Percentiles rank a stretch among this genome's conserved stretches.
phyloP scores from a whole-genome alignment of 2,113 vertebrate species.

The Orcinus orca region DNA sequence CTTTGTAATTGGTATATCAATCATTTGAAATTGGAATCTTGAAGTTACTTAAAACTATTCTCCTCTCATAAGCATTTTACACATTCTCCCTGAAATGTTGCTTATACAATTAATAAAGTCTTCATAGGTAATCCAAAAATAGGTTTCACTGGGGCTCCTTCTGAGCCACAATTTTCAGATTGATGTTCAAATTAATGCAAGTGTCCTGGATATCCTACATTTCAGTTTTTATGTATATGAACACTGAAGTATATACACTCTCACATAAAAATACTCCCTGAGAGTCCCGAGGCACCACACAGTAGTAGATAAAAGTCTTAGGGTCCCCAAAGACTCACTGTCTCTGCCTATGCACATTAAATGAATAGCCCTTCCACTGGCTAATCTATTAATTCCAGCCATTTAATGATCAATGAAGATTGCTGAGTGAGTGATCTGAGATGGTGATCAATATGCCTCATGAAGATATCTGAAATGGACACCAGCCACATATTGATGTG shows the following conservation, averaged over 20 bases:
- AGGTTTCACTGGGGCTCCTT: neutral
- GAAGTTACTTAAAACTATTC: neutral
- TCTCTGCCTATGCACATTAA: neutral
- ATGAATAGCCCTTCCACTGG: neutral
- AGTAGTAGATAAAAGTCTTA: neutral
- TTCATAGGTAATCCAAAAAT: neutral
- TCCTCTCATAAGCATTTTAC: neutral
- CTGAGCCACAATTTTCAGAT: neutral
- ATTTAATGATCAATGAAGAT: constrained; percentile 20
- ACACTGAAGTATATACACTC: neutral
- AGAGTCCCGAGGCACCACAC: neutral
- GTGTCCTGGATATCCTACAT: neutral
- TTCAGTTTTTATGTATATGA: neutral
- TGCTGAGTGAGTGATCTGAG: neutral
- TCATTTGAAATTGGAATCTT: constrained; percentile 24
- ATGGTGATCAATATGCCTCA: constrained; percentile 29
- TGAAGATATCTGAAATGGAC: constrained; percentile 33
- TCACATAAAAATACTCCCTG: neutral
- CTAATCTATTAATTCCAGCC: constrained; percentile 31
- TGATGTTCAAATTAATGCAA: neutral
- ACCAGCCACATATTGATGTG: neutral
- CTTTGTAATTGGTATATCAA: neutral
- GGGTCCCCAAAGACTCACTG: neutral
- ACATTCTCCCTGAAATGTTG: neutral
- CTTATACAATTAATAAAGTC: constrained; percentile 22